Evolutionary conservation across 2,888 invertebrate species (phyloP), one percentile per base, ranked within the genome.

Genomic region (Luffia ferchaultella): DNA sequence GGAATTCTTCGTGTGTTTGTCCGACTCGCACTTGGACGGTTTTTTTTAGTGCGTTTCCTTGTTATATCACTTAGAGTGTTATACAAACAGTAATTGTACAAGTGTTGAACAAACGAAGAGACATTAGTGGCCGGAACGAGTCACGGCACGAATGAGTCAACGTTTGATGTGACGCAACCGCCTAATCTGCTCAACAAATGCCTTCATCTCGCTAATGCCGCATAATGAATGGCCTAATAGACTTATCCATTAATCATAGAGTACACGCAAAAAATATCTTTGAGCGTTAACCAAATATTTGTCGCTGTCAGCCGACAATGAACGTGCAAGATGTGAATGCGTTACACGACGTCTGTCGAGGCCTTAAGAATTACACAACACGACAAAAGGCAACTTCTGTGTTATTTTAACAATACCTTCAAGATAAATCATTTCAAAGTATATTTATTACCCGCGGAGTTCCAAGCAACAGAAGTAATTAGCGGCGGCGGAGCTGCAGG

Each of bases 181-280:
- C 20, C 16, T 49, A 49, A 49, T 49, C 49, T 49, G 43, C 43
- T 17, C 17, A 41, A 49, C 49, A 42, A 49, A 49, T 43, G 49
- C 20, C 49, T 42, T 49, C 49, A 18, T 49, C 43, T 42, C 18
- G 18, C 45, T 49, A 49, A 49, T 49, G 49, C 49, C 43, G 42
- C 49, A n/a, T 49, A 49, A 49, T 49, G 42, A 20, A 42, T 43
- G 49, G 49, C 49, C 49, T 49, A 43, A 49, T 42, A 42, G 49
- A 49, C 49, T 42, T 20, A 19, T 41, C 41, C 49, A 49, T 49
- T 49, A 49, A 49, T 49, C 49, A 49, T 49, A 12, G 30, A 30
- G 30, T 12, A 12, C 30, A 30, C 30, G 30, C 30, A 30, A 30
- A 30, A 30, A 30, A 30, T 30, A 30, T 30, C 30, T 7, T 12